These are phyloP conservation scores for Heliconius sara DNA, from an alignment of 2,888 invertebrate genomes.

Conservation along the genomic window DNA sequence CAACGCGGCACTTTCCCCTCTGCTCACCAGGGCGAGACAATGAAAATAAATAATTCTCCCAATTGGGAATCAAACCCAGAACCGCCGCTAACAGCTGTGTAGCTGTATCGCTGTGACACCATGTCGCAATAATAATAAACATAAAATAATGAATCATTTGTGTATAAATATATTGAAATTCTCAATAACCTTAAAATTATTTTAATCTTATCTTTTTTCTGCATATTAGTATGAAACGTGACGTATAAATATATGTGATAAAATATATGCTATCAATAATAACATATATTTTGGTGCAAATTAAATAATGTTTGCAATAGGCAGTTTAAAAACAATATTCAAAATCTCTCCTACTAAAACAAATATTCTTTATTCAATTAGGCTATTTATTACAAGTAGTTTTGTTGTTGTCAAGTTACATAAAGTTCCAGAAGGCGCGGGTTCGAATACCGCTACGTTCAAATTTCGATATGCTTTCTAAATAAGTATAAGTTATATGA, in stretches of 20 bases:
- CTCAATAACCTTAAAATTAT: not conserved
- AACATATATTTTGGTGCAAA: too few species aligned
- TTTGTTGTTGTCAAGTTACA: too few species aligned
- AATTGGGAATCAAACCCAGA: not conserved
- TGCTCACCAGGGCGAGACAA: not conserved
- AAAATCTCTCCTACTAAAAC: too few species aligned
- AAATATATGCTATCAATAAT: slow-evolving; percentile 16
- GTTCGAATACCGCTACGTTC: too few species aligned
- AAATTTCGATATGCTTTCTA: too few species aligned
- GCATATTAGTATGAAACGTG: slow-evolving; percentile 1
- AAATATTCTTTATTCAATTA: too few species aligned
- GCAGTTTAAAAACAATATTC: too few species aligned
- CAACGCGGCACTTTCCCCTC: not conserved
- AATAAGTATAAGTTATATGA: too few species aligned
- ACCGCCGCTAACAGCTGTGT: not conserved
- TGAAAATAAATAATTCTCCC: not conserved
- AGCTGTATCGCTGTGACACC: not conserved
- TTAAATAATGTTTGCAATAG: too few species aligned
- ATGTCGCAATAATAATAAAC: not conserved
- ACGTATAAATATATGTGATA: not conserved
- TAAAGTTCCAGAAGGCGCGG: too few species aligned
- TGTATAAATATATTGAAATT: not conserved
- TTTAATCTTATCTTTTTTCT: slow-evolving; percentile 12
- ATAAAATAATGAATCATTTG: slow-evolving; percentile 2
- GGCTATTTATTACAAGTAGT: too few species aligned